These are phyloP conservation scores for Cerceris rybyensis DNA, from an alignment of 2,888 invertebrate species.

Conservation along the genomic window DNA sequence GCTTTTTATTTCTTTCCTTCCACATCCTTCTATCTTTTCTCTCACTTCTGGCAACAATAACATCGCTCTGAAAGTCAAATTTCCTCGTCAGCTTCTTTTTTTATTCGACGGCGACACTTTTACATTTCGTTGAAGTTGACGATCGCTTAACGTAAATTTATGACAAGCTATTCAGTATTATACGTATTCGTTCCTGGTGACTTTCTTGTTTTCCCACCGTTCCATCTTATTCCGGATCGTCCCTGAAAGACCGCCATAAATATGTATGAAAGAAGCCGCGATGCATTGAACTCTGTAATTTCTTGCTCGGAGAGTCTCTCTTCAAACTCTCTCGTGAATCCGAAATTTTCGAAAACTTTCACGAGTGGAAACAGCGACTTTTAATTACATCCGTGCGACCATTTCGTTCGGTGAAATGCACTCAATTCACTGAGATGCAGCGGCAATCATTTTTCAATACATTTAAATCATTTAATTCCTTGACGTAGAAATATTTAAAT, in stretches of 20 bases:
- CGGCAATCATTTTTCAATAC: no score
- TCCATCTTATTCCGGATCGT: slow-evolving; percentile 18
- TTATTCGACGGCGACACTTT: not conserved
- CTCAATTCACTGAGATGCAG: no score
- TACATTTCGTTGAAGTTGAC: not conserved
- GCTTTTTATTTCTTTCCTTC: not conserved
- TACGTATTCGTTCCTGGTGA: slow-evolving; percentile 18
- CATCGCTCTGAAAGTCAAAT: slow-evolving; percentile 4
- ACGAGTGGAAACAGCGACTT: no score
- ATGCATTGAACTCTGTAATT: slow-evolving; percentile 70
- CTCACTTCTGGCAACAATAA: not conserved
- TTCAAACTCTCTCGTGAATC: no score
- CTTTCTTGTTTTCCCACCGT: slow-evolving; percentile 24
- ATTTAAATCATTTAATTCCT: no score
- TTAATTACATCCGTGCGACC: no score
- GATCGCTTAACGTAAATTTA: slow-evolving; percentile 33
- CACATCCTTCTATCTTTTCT: not conserved
- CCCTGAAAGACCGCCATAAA: slow-evolving; percentile 55
- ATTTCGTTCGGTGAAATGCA: no score
- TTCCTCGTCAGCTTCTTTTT: not conserved
- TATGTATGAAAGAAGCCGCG: slow-evolving; percentile 56
- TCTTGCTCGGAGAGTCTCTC: slow-evolving; percentile 60
- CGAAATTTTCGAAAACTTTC: no score
- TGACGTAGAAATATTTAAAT: no score
- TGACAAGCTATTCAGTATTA: slow-evolving; percentile 24